Evolutionary conservation across 1,140 invertebrate genomes (phyloP).

Genomic region (Anastrepha ludens): DNA sequence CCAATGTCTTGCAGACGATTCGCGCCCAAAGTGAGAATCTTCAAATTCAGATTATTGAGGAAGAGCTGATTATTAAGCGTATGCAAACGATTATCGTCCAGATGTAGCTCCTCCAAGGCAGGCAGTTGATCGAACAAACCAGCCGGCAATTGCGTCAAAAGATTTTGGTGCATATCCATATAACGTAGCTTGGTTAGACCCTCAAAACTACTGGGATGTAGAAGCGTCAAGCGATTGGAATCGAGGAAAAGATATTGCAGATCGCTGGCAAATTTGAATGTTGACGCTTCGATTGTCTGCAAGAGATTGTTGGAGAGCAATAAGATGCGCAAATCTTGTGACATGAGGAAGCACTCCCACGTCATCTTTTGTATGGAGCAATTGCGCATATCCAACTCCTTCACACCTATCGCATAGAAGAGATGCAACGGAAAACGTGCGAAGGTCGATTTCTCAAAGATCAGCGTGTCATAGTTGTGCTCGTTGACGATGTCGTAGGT

Average conservation of each 20-base stretch:
- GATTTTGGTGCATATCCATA: conserved; percentile 64
- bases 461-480: conserved; percentile 54
- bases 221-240: conserved; percentile 58
- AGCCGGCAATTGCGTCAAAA: conserved; percentile 59
- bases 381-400: conserved; percentile 66
- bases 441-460: conserved; percentile 66
- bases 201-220: conserved; percentile 62
- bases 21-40: conserved; percentile 59
- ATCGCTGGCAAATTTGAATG: conserved; percentile 62
- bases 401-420: conserved; percentile 63
- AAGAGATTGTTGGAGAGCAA: conserved; percentile 63
- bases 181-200: conserved; percentile 62
- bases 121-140: conserved; percentile 60
- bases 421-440: conserved; percentile 65
- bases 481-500: conserved; percentile 64
- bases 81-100: conserved; percentile 62
- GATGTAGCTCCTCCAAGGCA: conserved; percentile 59
- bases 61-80: conserved; percentile 61
- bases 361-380: conserved; percentile 61
- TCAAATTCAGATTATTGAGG: conserved; percentile 58
- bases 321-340: conserved; percentile 64
- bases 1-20: conserved; percentile 61
- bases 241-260: conserved; percentile 66
- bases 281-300: conserved; percentile 54
- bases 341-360: conserved; percentile 66